phyloP scores from a whole-genome alignment of 2,797 vertebrate species.

The Moxostoma hubbsi region DNA sequence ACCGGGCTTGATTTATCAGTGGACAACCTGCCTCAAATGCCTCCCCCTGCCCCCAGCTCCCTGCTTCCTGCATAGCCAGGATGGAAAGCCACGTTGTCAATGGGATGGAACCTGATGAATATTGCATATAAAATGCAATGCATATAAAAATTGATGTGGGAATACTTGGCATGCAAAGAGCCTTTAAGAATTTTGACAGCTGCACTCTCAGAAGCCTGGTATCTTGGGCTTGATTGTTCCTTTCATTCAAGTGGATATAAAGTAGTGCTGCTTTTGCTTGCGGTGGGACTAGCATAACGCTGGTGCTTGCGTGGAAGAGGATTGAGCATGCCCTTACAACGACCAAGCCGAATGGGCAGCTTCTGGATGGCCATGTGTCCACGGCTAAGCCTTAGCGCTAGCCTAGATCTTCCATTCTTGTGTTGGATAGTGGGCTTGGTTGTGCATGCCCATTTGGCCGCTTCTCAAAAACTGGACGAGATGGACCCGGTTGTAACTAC shows the following conservation, averaged over 20 bases:
- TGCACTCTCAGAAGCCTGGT: conserved; percentile 70
- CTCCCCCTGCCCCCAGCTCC: conserved; percentile 51
- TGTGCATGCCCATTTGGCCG: conserved; percentile 77
- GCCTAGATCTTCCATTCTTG: conserved; percentile 70
- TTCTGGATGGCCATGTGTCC: conserved; percentile 74
- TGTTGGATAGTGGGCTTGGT: conserved; percentile 82
- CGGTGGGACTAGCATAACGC: conserved; percentile 19
- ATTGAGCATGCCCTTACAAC: conserved; percentile 67
- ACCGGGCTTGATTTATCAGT: conserved; percentile 82
- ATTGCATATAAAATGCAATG: too few species aligned
- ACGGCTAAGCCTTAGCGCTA: conserved; percentile 71
- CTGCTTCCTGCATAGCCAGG: conserved; percentile 65
- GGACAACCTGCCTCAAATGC: conserved; percentile 76
- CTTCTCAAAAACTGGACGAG: conserved; percentile 91
- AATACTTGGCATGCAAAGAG: conserved; percentile 76
- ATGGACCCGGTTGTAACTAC: conserved; percentile 92
- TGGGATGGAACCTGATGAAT: conserved; percentile 80
- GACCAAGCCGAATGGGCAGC: conserved; percentile 76
- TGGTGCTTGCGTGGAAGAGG: conserved; percentile 49
- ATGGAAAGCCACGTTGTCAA: conserved; percentile 83
- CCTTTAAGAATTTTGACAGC: conserved; percentile 73
- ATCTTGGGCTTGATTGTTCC: conserved; percentile 67
- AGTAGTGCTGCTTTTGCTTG: conserved; percentile 67
- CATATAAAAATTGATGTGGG: conserved; percentile 79
- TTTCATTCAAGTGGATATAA: conserved; percentile 80